phyloP scores from a whole-genome alignment of 1,140 invertebrate species.

The Tetramorium parvispinum region DNA sequence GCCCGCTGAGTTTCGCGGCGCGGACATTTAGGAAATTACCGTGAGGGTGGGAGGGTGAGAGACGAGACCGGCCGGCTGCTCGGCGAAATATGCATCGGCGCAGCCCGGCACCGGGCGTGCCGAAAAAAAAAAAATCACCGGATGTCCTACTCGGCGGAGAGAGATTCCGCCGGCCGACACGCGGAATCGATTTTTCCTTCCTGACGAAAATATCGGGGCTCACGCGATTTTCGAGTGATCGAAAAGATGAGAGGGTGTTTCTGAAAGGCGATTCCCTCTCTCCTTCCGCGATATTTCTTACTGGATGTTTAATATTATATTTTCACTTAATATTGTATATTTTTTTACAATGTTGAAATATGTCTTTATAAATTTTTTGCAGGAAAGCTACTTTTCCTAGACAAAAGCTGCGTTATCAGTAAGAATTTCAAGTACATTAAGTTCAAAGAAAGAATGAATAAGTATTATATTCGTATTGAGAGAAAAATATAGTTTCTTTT shows the following conservation, averaged over 20 bases:
- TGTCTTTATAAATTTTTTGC: background rate
- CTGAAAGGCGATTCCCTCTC: too few species aligned
- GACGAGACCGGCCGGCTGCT: constrained; percentile 21
- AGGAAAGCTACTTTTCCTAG: background rate
- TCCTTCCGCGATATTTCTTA: background rate
- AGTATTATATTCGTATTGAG: too few species aligned
- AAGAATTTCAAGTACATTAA: background rate
- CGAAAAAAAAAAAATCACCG: background rate
- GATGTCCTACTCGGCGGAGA: background rate
- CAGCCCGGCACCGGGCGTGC: background rate
- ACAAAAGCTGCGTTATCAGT: background rate
- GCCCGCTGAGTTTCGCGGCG: constrained; percentile 50
- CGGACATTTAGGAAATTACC: constrained; percentile 59
- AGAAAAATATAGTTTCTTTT: too few species aligned
- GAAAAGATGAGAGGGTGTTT: background rate
- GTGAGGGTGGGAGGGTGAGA: background rate
- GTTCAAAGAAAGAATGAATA: background rate
- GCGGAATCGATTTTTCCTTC: constrained; percentile 2
- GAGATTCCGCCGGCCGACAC: constrained; percentile 14
- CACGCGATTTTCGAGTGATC: background rate
- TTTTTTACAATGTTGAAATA: background rate
- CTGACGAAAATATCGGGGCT: background rate
- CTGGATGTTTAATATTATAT: background rate
- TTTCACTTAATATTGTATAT: background rate
- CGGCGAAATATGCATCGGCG: constrained; percentile 47